phyloP scores from a whole-genome alignment of 2,797 vertebrate genomes.

The Hyperoplus lanceolatus region DNA sequence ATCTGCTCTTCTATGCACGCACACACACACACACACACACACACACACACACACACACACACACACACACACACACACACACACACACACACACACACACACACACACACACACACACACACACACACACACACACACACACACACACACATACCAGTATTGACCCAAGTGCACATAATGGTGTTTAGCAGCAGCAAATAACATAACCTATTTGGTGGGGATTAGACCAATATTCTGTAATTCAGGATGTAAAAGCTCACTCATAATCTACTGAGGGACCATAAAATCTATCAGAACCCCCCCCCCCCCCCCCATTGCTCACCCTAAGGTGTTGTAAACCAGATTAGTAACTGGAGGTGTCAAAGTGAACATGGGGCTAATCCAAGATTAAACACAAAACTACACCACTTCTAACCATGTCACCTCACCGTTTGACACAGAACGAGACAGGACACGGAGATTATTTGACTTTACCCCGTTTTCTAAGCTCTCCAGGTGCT shows the following conservation, averaged over 20 bases:
- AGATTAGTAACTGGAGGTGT: constrained; percentile 77
- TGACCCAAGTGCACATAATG: constrained; percentile 10
- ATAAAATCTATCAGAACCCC: constrained; percentile 63
- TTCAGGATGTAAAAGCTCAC: constrained; percentile 53
- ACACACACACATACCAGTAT: background rate
- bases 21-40: background rate
- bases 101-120: no score
- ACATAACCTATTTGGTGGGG: constrained; percentile 27
- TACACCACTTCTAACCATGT: constrained; percentile 71
- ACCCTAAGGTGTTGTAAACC: constrained; percentile 68
- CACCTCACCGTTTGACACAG: constrained; percentile 69
- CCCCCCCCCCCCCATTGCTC: constrained; percentile 2
- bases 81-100: background rate
- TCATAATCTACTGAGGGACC: constrained; percentile 69
- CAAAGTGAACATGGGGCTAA: constrained; percentile 79
- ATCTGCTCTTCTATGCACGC: constrained; percentile 9
- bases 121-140: constrained; percentile 1
- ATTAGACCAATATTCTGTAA: constrained; percentile 58
- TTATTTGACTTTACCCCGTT: constrained; percentile 80
- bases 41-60: background rate
- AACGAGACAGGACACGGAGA: constrained; percentile 78
- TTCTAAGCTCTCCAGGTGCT: constrained; percentile 76
- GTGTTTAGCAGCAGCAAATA: constrained; percentile 36
- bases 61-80: background rate
- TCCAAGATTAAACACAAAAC: constrained; percentile 82